Percentiles rank a stretch among this genome's conserved stretches.
Conservation (phyloP, 2,113 vertebrate species). For the Pitta sordida region DNA sequence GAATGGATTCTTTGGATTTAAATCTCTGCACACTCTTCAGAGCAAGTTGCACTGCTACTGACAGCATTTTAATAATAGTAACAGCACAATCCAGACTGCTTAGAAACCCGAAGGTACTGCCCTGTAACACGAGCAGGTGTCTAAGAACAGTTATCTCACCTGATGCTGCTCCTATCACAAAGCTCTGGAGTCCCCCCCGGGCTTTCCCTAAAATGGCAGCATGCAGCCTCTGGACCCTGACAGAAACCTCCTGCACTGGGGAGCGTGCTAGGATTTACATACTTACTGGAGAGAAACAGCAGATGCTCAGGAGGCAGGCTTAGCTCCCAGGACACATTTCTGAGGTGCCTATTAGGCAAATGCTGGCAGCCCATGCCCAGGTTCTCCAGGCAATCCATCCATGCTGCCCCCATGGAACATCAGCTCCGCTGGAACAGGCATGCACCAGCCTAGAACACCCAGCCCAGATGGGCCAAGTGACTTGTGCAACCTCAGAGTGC, state of each 20-base stretch:
- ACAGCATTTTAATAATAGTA: conserved; percentile 35
- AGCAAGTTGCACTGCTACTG: neutral
- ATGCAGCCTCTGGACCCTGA: neutral
- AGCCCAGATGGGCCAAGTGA: neutral
- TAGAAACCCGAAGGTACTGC: neutral
- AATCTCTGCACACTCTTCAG: neutral
- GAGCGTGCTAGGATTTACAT: neutral
- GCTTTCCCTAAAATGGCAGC: neutral
- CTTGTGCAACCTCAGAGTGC: neutral
- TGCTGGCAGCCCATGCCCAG: neutral
- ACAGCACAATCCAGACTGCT: neutral
- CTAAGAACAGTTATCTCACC: neutral
- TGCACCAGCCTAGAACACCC: neutral
- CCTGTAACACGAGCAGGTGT: neutral
- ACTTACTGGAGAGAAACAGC: conserved; percentile 3
- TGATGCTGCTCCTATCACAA: neutral
- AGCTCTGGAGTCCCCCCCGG: neutral
- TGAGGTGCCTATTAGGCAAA: neutral
- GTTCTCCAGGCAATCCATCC: neutral
- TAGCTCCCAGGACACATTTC: neutral
- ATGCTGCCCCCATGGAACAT: neutral
- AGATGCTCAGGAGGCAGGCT: neutral
- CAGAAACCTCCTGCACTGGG: neutral
- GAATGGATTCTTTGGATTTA: neutral
- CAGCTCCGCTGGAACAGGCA: neutral